Conservation (phyloP, 2,113 vertebrate species). For the Sinocyclocheilus anshuiensis region DNA sequence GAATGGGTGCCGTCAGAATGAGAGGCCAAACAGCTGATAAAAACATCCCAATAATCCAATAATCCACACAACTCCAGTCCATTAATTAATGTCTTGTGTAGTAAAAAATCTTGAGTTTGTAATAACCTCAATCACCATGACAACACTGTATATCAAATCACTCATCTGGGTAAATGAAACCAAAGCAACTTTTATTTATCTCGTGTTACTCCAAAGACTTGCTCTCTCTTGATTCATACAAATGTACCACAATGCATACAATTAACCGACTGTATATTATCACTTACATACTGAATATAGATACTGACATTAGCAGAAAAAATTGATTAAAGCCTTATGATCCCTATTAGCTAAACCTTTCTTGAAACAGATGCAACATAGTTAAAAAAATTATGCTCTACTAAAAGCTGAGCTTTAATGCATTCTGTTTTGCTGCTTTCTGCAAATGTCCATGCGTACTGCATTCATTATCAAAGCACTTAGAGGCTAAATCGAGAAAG, state of each 20-base stretch:
- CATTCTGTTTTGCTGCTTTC: not conserved
- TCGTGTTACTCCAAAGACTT: not conserved
- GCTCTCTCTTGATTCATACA: not conserved
- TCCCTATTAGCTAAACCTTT: not conserved
- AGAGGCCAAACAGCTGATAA: no score
- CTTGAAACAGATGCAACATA: not conserved
- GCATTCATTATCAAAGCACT: slow-evolving; percentile 29
- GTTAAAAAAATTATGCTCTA: not conserved
- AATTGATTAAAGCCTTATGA: not conserved
- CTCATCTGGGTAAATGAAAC: not conserved
- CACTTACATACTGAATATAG: not conserved
- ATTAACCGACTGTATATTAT: not conserved
- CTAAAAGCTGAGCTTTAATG: not conserved
- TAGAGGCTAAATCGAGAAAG: slow-evolving; percentile 13
- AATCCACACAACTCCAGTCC: no score
- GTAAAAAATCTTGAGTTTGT: no score
- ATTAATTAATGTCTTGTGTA: no score
- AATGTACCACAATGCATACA: not conserved
- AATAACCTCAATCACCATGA: not conserved
- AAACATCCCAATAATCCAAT: no score
- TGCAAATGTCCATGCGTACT: slow-evolving; percentile 25
- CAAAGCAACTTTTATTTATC: not conserved
- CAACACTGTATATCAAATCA: not conserved
- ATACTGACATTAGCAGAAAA: not conserved
- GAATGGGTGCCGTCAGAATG: no score